Base-by-base conservation (phyloP, 2,888 invertebrate genomes). In the Volucella bombylans region DNA sequence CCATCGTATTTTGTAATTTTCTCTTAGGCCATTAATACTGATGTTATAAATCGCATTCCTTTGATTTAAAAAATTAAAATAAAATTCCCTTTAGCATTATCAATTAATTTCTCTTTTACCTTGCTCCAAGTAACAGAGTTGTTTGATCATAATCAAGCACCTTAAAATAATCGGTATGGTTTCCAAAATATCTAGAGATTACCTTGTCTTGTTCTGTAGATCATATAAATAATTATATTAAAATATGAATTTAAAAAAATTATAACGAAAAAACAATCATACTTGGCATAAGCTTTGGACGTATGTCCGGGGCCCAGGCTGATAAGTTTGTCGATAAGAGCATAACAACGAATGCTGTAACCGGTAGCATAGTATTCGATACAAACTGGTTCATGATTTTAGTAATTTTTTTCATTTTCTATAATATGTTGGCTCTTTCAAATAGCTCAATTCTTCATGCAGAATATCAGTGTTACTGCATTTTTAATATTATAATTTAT, bases 41-140 rank as follows among this genome's bases (percentile, higher is more conserved):
- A 98, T 94, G 92, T 98, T 98, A 93, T 97, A 97, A 88, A 98
- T 95, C 88, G 95, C 94, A 92, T 98, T 97, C 92, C 97, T 96
- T 94, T 83, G 93, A 93, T 18, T 6, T 0, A 47, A 12, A 45
- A 39, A 11, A 72, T 38, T 38, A 11, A 55, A 18, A 15, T 61
- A 50, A 41, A 12, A 59, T 9, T 11, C 72, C 11, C 8, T n/a
- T 39, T 11, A 12, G 8, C 0, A 55, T 69, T n/a, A 12, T 11
- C 45, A 10, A 59, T 15, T 57, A 50, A 8, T 15, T 72, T 45
- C 59, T n/a, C 55, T 12, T 4, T 93, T 93, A 97, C 97, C 96
- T 96, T 90, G 97, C 98, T 88, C 98, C 98, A 89, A 98, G 94
- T 90, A 98, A 94, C 89, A 98, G 94, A 82, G 96, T 96, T 90